These are phyloP conservation scores for Antitype chi DNA, from an alignment of 2,888 invertebrate species.

Conservation along the genomic window DNA sequence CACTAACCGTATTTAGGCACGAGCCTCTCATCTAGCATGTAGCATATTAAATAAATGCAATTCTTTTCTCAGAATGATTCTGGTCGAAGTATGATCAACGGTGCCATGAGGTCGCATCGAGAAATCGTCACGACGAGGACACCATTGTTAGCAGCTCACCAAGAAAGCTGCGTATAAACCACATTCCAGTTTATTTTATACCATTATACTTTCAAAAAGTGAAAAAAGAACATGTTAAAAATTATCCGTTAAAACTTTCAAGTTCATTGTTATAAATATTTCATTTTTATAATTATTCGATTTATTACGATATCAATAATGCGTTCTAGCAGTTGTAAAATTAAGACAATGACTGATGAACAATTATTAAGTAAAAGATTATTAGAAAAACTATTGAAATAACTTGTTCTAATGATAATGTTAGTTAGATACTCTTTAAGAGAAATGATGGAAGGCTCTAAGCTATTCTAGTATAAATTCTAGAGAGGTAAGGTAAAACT, in stretches of 20 bases:
- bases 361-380: constrained; percentile 71
- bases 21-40: not conserved
- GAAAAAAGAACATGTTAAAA: constrained; percentile 10
- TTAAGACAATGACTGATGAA: constrained; percentile 78
- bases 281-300: constrained; percentile 35
- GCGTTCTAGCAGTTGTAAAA: constrained; percentile 67
- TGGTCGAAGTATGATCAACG: constrained; percentile 77
- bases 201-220: constrained; percentile 32
- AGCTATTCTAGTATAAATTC: constrained; percentile 65
- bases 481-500: constrained; percentile 41
- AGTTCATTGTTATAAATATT: constrained; percentile 43
- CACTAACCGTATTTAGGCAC: too few relatives aligned
- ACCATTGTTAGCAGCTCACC: constrained; percentile 92
- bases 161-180: constrained; percentile 93
- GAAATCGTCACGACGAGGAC: constrained; percentile 93
- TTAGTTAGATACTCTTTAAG: constrained; percentile 73
- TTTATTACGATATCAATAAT: constrained; percentile 49
- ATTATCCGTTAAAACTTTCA: constrained; percentile 19
- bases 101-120: constrained; percentile 82
- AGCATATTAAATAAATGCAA: not conserved
- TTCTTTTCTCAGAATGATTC: constrained; percentile 80
- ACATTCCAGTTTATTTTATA: constrained; percentile 26
- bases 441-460: constrained; percentile 72
- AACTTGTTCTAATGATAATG: constrained; percentile 63
- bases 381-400: constrained; percentile 63